phyloP scores from a whole-genome alignment of 2,888 invertebrate species.

The Macaria liturata region DNA sequence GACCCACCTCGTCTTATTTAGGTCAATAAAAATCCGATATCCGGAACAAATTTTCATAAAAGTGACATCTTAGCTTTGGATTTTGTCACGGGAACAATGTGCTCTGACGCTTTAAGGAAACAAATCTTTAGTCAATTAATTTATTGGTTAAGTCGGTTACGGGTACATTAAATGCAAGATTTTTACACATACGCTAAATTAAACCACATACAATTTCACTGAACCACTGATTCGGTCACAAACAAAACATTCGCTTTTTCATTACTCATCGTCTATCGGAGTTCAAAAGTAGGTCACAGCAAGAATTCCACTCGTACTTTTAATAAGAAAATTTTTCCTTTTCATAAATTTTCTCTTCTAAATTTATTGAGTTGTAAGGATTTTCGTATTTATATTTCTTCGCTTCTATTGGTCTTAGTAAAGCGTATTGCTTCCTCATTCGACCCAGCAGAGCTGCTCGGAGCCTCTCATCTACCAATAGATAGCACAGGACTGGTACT shows the following conservation, averaged over 20 bases:
- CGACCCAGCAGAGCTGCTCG: conserved; percentile 78
- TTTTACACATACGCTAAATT: no score
- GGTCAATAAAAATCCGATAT: conserved; percentile 9
- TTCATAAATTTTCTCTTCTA: background rate
- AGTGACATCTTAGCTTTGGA: no score
- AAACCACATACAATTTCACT: no score
- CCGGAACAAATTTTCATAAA: background rate
- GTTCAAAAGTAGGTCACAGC: conserved; percentile 9
- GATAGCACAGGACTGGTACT: conserved; percentile 74
- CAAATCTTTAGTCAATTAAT: no score
- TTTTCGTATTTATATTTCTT: conserved; percentile 52
- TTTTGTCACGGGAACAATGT: no score
- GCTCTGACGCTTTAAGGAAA: no score
- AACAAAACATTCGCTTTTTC: background rate
- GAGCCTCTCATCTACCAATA: conserved; percentile 71
- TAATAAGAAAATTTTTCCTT: conserved; percentile 20
- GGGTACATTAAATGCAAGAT: no score
- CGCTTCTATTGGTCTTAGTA: conserved; percentile 67
- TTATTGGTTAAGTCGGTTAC: no score
- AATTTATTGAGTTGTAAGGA: conserved; percentile 22
- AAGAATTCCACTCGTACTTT: conserved; percentile 8
- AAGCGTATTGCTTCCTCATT: conserved; percentile 73
- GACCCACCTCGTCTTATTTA: conserved; percentile 1
- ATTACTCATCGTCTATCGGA: background rate
- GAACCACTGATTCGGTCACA: no score